Base-by-base conservation (phyloP, 2,797 vertebrate species). In the Capromys pilorides region DNA sequence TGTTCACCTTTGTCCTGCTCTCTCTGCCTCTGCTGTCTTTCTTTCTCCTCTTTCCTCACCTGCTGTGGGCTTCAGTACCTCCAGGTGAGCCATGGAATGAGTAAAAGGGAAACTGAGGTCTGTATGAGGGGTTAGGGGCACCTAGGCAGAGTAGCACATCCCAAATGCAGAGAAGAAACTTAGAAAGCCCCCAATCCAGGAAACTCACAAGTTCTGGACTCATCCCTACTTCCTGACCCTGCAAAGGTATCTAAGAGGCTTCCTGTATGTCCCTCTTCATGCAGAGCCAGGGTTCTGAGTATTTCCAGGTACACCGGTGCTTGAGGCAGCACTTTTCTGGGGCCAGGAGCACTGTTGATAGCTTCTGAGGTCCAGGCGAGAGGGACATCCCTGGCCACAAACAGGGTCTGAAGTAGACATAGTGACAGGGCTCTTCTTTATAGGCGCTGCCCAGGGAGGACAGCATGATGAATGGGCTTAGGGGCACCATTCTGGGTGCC, bases 261-360 rank as follows among this genome's bases (percentile, higher is more conserved):
- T 5, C 69, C 69, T 88, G 26, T 10, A 11, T 6, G 31, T n/a
- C 0, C 6, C 26, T 80, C 59, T 18, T n/a, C 31, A 39, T 21
- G 16, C 11, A 28, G 33, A 71, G 26, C 36, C 0, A 0, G 61
- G 54, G 54, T 39, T 39, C 73, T 0, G 1, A 67, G 80, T 39
- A 41, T 62, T 79, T 4, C 51, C n/a, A 33, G 41, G 22, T 10
- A 3, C 0, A 0, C 45, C 31, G 7, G 41, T 84, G 67, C 31
- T 85, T 45, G 33, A 73, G 28, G 36, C 22, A 75, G 51, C 24
- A 71, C 5, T 54, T 66, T 39, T 59, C 49, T 91, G 12, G 1
- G 14, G 28, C 3, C 69, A 86, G 18, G 24, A 61, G 4, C 36
- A 54, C 57, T 73, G 73, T 49, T 54, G 22, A 10, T 14, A 6